Base-by-base conservation (phyloP, 1,140 invertebrate genomes). In the Proctacanthus coquilletti region DNA sequence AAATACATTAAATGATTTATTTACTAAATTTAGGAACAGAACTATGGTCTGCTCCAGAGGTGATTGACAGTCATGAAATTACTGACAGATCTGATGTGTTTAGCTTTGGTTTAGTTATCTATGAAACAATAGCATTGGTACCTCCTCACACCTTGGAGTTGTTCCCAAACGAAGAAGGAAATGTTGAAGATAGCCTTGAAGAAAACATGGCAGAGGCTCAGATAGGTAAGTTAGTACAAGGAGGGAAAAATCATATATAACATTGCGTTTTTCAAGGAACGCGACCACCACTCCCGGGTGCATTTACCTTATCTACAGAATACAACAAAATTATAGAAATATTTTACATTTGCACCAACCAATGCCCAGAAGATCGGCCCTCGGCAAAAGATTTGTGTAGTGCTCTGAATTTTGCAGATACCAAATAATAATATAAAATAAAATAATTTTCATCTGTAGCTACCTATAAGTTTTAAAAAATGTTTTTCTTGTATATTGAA, bases 1-100 rank as follows among this genome's bases (percentile, higher is more conserved):
- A n/a, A n/a, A n/a, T 27, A 9, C 8, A 27, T 27, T 9, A 27
- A 27, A 18, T n/a, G 11, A 2, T 38, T 36, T 43, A 25, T 27
- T 11, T 39, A n/a, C 15, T 29, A 8, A 20, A 21, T 11, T 10
- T 13, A 71, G 77, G 82, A 4, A 85, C 82, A n/a, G 63, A 70
- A 48, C 64, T 71, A 31, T 88, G 83, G 84, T 75, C 67, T 49
- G 72, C 82, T 1, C 81, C 81, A 1, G 84, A 89, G 69, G 65
- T 80, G 3, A 56, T 84, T 10, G 67, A 52, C 54, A 60, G 68
- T 8, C 48, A 59, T 38, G 60, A 61, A 17, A 56, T 63, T 4
- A 70, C 85, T 35, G 74, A 77, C 10, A 80, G 81, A 60, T 72
- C 77, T 2, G 85, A 89, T 51, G 77, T 89, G 14, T 89, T 82